Base-by-base conservation (phyloP, 2,888 invertebrate genomes). In the Heliconius erato region DNA sequence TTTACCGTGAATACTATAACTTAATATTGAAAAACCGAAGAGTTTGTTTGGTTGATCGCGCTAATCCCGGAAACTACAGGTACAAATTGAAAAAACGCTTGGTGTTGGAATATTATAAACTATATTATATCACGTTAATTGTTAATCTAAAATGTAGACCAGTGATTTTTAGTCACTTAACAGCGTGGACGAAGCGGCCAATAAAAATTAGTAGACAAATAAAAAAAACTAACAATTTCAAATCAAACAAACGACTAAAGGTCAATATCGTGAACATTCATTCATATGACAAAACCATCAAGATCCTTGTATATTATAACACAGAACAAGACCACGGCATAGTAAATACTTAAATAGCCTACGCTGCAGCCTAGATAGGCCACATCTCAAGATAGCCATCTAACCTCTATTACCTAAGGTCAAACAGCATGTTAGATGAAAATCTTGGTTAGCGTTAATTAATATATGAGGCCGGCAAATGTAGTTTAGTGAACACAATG, bases 351-450 rank as follows among this genome's bases (percentile, higher is more conserved):
- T 54, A 78, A 67, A 78, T 78, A 78, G 65, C 65, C 78, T 67
- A 28, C 78, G 28, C 67, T 65, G 65, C 23, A 67, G 28, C 35
- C 78, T 59, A 76, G 76, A 76, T 76, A 76, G 76, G 63, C 67
- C 67, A 78, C 67, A 78, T 44, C 44, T 67, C 67, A 44, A 78
- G 78, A 78, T 78, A 67, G 68, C 78, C 78, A 78, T 78, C 78
- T 78, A 67, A 78, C 67, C 78, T 78, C 78, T 68, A 68, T 78
- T 78, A 78, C 78, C 44, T 49, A 68, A 49, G 78, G 78, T 78
- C 28, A 49, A 49, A 68, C 65, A 63, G 63, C 76, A 40, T 35
- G 49, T 32, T 28, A 78, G 67, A 78, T 78, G 78, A 78, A 78
- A 78, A 68, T 67, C 28, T 35, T 68, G 28, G 11, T 40, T 78